Conservation (phyloP, 2,888 invertebrate species). For the Augiades crinisus region DNA sequence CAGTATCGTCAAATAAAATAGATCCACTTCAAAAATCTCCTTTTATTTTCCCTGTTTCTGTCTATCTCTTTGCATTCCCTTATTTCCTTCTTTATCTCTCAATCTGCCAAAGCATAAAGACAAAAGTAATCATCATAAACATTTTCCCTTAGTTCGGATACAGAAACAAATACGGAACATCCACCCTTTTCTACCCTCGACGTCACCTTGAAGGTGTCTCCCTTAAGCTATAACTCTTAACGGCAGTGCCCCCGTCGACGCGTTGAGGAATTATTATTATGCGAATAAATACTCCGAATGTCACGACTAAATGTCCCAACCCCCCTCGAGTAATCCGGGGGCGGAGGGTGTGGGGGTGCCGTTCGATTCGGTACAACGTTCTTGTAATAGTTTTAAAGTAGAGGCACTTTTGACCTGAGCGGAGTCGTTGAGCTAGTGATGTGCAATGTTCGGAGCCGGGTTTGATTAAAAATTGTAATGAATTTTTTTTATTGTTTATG, state of each 20-base stretch:
- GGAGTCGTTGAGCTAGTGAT: too few species aligned
- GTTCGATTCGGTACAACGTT: slow-evolving; percentile 52
- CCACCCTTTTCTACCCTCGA: slow-evolving; percentile 42
- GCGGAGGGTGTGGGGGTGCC: slow-evolving; percentile 37
- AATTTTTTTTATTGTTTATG: too few species aligned
- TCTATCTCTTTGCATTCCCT: too few species aligned
- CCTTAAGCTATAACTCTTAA: slow-evolving; percentile 74
- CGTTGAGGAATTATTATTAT: slow-evolving; percentile 83
- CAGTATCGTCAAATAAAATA: too few species aligned
- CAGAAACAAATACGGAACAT: slow-evolving; percentile 36
- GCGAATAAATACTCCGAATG: slow-evolving; percentile 85
- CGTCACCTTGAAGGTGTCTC: slow-evolving; percentile 74
- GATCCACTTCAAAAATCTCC: too few species aligned
- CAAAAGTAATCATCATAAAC: slow-evolving; percentile 8
- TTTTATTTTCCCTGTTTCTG: too few species aligned
- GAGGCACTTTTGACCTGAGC: slow-evolving; percentile 39
- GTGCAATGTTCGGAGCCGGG: too few species aligned
- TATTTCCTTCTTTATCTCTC: background rate
- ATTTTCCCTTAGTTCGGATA: background rate
- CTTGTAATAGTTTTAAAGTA: slow-evolving; percentile 58
- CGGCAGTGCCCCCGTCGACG: slow-evolving; percentile 71
- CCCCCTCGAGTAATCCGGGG: slow-evolving; percentile 54
- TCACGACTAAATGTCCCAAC: slow-evolving; percentile 83
- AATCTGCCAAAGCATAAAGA: background rate
- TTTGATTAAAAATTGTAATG: too few species aligned